These are phyloP conservation scores for Excalfactoria chinensis DNA, from an alignment of 2,113 vertebrate genomes.

Conservation along the genomic window DNA sequence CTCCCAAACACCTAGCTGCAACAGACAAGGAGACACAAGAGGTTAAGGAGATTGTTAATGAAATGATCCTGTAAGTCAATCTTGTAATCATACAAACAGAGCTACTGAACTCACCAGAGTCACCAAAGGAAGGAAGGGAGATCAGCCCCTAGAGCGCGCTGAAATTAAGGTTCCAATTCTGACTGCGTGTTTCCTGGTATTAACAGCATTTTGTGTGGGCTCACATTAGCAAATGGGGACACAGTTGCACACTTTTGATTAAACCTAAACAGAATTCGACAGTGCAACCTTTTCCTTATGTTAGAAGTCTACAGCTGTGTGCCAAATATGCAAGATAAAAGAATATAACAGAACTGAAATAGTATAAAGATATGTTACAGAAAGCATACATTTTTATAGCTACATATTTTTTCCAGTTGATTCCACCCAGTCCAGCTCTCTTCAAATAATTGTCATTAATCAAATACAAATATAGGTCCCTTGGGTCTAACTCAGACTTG, in stretches of 20 bases:
- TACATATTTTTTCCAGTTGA: constrained; percentile 49
- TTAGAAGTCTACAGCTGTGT: not conserved
- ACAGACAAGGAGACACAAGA: not conserved
- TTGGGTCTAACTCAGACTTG: not conserved
- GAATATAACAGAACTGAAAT: not conserved
- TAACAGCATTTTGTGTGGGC: not conserved
- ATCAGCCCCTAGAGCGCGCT: not conserved
- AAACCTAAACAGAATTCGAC: not conserved
- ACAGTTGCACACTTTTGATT: not conserved
- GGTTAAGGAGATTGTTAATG: not conserved
- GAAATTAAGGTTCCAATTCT: not conserved
- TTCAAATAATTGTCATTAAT: constrained; percentile 67
- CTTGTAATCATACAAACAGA: not conserved
- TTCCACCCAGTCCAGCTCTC: constrained; percentile 37
- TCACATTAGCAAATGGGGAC: not conserved
- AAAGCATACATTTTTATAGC: constrained; percentile 40
- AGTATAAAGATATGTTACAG: constrained; percentile 31
- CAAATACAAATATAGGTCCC: constrained; percentile 48
- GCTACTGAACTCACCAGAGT: not conserved
- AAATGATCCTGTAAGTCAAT: not conserved
- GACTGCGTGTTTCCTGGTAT: not conserved
- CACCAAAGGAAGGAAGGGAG: not conserved
- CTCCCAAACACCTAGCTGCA: not conserved
- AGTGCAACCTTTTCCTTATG: constrained; percentile 24
- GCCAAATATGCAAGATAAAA: constrained; percentile 51